Conservation (phyloP, 2,113 vertebrate genomes). For the Syrrhaptes paradoxus region DNA sequence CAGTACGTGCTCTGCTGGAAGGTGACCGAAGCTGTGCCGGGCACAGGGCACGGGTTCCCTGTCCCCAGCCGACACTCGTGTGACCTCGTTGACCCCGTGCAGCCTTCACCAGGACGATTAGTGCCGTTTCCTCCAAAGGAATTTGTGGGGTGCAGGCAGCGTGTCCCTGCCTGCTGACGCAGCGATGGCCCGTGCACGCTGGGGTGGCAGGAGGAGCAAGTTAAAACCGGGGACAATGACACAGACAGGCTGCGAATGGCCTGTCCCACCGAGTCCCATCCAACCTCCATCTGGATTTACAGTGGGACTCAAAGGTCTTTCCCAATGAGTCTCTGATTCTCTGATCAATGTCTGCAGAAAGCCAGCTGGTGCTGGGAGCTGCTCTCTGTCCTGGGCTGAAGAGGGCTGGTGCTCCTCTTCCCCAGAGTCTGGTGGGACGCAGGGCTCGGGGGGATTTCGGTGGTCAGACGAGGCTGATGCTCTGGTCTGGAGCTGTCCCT, state of each 20-base stretch:
- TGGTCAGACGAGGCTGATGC: background rate
- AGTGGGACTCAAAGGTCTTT: background rate
- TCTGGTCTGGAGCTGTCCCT: background rate
- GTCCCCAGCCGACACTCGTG: background rate
- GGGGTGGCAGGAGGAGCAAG: background rate
- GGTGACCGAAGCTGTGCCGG: background rate
- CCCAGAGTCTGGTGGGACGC: background rate
- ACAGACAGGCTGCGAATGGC: background rate
- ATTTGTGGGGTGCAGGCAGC: background rate
- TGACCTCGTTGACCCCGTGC: background rate
- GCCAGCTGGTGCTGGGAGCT: background rate
- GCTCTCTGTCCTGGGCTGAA: background rate
- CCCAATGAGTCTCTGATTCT: background rate
- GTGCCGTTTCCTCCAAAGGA: background rate
- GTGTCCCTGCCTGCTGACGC: background rate
- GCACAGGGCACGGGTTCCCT: background rate
- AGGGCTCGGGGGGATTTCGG: background rate
- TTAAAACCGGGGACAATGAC: background rate
- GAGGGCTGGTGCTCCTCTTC: background rate
- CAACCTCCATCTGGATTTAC: background rate
- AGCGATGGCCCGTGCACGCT: background rate
- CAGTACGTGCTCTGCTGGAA: background rate
- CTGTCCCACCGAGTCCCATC: rapidly evolving
- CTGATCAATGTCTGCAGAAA: background rate
- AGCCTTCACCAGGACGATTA: background rate